Conservation (phyloP, 2,888 invertebrate genomes). For the Yponomeuta malinellus region DNA sequence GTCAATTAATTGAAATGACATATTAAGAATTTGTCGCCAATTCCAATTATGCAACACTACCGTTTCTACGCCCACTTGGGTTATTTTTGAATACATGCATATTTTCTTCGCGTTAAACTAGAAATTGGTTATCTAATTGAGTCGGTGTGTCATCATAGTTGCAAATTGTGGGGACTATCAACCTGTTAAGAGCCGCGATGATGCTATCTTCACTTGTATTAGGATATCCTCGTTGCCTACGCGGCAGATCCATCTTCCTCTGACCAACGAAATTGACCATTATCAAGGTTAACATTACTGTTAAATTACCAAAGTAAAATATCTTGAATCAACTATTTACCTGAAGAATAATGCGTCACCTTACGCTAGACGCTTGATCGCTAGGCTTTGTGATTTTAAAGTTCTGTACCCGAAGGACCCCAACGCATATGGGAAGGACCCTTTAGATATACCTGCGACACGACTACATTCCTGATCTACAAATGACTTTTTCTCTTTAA, state of each 20-base stretch:
- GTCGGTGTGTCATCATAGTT: neutral
- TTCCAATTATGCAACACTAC: neutral
- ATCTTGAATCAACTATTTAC: neutral
- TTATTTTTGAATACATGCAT: neutral
- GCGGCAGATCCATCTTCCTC: conserved; percentile 20
- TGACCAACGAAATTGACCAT: conserved; percentile 9
- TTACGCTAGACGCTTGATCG: too few relatives aligned
- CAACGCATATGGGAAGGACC: too few relatives aligned
- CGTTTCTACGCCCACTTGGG: neutral
- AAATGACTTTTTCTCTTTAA: too few relatives aligned
- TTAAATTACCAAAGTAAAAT: neutral
- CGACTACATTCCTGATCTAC: too few relatives aligned
- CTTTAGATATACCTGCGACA: too few relatives aligned
- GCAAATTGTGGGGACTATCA: neutral
- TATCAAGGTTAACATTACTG: neutral
- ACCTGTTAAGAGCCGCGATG: neutral
- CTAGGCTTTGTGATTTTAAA: too few relatives aligned
- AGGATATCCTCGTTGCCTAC: conserved; percentile 67
- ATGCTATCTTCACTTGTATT: conserved; percentile 56
- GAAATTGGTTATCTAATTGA: conserved; percentile 1
- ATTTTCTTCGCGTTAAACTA: neutral
- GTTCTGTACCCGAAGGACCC: too few relatives aligned
- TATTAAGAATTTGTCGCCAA: neutral
- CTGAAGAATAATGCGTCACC: neutral
- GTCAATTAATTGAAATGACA: neutral